Evolutionary conservation across 2,113 vertebrate species (phyloP).

Genomic region (Datnioides undecimradiatus): DNA sequence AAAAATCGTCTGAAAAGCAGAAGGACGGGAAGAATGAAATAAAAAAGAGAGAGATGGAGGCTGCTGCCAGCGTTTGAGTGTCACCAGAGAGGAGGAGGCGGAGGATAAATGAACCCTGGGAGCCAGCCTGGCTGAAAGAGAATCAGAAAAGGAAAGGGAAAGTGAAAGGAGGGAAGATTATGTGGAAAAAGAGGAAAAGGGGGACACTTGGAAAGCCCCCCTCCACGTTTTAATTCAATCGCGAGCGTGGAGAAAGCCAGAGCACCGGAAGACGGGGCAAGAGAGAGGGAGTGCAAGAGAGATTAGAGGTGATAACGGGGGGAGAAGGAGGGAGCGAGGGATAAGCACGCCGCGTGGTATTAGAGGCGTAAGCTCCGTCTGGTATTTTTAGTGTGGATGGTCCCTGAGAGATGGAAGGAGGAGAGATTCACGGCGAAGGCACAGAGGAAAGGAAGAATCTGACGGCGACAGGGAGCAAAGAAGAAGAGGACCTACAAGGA

Average conservation of each 20-base stretch:
- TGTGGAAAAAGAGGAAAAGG: not conserved
- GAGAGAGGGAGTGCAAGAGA: slow-evolving; percentile 19
- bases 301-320: slow-evolving; percentile 59
- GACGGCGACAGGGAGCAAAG: not conserved
- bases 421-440: slow-evolving; percentile 7
- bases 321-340: slow-evolving; percentile 63
- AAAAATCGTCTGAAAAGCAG: not conserved
- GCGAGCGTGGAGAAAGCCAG: slow-evolving; percentile 22
- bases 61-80: slow-evolving; percentile 37
- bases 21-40: slow-evolving; percentile 1
- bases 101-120: not conserved
- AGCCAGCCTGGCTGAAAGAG: slow-evolving; percentile 6
- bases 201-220: slow-evolving; percentile 11
- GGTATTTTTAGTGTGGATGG: slow-evolving; percentile 81
- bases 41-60: not conserved
- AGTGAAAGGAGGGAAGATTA: slow-evolving; percentile 9
- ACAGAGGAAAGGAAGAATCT: not conserved
- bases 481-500: not conserved
- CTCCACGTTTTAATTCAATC: slow-evolving; percentile 40
- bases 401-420: slow-evolving; percentile 48
- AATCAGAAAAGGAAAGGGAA: slow-evolving; percentile 21
- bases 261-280: slow-evolving; percentile 15
- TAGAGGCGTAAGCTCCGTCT: slow-evolving; percentile 75
- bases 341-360: slow-evolving; percentile 70
- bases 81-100: slow-evolving; percentile 4